phyloP scores from a whole-genome alignment of 2,113 vertebrate species.

The Callaeas wilsoni region DNA sequence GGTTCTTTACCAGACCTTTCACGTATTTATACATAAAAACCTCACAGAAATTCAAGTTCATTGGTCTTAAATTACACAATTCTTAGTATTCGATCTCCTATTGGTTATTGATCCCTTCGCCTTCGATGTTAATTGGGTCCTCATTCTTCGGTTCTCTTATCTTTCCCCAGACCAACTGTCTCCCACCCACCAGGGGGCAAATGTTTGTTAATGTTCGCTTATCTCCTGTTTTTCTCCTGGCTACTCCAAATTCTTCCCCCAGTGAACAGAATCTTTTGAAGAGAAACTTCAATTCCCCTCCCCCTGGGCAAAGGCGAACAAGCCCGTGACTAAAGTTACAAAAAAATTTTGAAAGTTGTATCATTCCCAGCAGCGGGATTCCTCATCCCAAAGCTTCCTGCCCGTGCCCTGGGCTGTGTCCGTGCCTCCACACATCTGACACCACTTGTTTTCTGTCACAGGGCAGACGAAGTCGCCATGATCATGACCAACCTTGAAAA shows the following conservation, averaged over 20 bases:
- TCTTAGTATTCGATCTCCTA: not conserved
- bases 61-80: not conserved
- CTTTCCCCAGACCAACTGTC: not conserved
- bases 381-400: not conserved
- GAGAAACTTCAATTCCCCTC: not conserved
- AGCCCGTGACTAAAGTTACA: not conserved
- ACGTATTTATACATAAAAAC: not conserved
- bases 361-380: rapidly evolving
- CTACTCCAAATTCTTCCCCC: not conserved
- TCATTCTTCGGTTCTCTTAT: not conserved
- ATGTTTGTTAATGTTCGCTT: not conserved
- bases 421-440: not conserved
- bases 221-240: not conserved
- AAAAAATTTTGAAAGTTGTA: not conserved
- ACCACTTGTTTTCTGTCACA: conserved; percentile 62
- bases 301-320: not conserved
- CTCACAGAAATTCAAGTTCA: not conserved
- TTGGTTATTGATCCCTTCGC: not conserved
- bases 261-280: not conserved
- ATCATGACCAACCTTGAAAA: conserved; percentile 93
- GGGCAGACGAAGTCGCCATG: conserved; percentile 87
- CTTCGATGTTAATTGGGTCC: not conserved
- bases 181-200: not conserved
- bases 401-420: not conserved
- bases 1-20: not conserved